These are phyloP conservation scores for Centropristis striata DNA, from an alignment of 2,113 vertebrate species.

Conservation along the genomic window DNA sequence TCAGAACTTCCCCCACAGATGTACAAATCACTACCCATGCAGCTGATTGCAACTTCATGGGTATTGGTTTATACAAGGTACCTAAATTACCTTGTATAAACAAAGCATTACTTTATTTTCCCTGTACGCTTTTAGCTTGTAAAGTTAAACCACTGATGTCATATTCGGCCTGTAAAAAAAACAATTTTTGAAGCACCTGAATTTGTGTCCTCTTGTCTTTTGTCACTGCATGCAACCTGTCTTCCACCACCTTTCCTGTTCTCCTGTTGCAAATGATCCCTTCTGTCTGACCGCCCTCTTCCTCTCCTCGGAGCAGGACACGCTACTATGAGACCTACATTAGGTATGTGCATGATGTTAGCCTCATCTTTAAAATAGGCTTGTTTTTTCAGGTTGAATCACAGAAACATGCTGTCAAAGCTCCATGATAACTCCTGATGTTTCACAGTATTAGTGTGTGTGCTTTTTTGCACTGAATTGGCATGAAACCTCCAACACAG, in stretches of 20 bases:
- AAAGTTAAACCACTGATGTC: neutral
- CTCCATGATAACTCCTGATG: too few species aligned
- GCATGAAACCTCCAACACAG: neutral
- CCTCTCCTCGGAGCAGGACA: slow-evolving; percentile 87
- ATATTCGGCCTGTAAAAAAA: neutral
- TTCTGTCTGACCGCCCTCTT: slow-evolving; percentile 14
- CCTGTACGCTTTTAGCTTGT: neutral
- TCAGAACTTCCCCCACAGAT: too few species aligned
- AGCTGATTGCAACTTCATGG: neutral
- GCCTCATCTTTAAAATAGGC: neutral
- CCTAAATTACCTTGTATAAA: too few species aligned
- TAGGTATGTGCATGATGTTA: slow-evolving; percentile 87
- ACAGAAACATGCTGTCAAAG: neutral
- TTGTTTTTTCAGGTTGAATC: neutral
- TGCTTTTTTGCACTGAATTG: neutral
- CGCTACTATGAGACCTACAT: slow-evolving; percentile 95
- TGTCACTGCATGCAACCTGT: slow-evolving; percentile 32
- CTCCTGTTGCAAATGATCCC: slow-evolving; percentile 17
- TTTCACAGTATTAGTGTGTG: neutral
- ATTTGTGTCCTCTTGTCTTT: slow-evolving; percentile 25
- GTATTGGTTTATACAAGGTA: too few species aligned
- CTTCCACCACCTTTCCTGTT: neutral
- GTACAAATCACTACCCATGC: neutral
- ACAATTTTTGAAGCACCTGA: neutral
- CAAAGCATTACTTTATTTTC: neutral